These are phyloP conservation scores for Microctenopoma lineatum DNA, from an alignment of 2,797 vertebrate species.

Conservation along the genomic window DNA sequence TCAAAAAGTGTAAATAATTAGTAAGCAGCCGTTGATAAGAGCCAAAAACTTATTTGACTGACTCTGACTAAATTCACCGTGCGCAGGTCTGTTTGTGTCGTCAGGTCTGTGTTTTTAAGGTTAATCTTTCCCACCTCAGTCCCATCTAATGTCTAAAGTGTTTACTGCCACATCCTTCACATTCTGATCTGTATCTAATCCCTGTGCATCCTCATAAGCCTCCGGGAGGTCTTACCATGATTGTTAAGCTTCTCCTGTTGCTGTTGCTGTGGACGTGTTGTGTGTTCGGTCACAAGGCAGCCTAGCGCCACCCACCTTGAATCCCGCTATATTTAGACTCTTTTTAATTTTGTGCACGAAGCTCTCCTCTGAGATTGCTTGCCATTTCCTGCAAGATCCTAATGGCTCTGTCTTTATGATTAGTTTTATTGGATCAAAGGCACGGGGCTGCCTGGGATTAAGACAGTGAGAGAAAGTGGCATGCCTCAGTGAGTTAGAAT, in stretches of 20 bases:
- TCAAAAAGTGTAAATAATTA: background rate
- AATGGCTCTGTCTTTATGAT: conserved; percentile 82
- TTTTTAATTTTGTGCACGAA: conserved; percentile 82
- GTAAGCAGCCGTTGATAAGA: background rate
- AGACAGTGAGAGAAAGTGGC: conserved; percentile 67
- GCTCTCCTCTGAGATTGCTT: conserved; percentile 78
- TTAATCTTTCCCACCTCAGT: conserved; percentile 2
- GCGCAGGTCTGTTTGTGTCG: background rate
- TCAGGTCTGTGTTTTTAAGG: conserved; percentile 4
- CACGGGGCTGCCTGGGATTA: conserved; percentile 67
- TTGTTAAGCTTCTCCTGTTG: conserved; percentile 68
- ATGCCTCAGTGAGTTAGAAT: conserved; percentile 75
- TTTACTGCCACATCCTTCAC: conserved; percentile 38
- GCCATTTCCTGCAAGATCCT: conserved; percentile 75
- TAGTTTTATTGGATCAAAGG: conserved; percentile 79
- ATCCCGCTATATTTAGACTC: conserved; percentile 80
- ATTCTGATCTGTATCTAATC: conserved; percentile 65
- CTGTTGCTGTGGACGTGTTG: conserved; percentile 61
- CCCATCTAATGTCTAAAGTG: conserved; percentile 18
- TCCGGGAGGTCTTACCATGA: conserved; percentile 41
- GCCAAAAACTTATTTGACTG: no score
- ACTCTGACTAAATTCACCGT: background rate
- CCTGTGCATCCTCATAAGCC: conserved; percentile 39
- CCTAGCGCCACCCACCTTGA: conserved; percentile 52
- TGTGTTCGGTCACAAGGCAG: conserved; percentile 33